These are phyloP conservation scores for Sylvilagus floridanus DNA, from an alignment of 2,797 vertebrate genomes.

Conservation along the genomic window DNA sequence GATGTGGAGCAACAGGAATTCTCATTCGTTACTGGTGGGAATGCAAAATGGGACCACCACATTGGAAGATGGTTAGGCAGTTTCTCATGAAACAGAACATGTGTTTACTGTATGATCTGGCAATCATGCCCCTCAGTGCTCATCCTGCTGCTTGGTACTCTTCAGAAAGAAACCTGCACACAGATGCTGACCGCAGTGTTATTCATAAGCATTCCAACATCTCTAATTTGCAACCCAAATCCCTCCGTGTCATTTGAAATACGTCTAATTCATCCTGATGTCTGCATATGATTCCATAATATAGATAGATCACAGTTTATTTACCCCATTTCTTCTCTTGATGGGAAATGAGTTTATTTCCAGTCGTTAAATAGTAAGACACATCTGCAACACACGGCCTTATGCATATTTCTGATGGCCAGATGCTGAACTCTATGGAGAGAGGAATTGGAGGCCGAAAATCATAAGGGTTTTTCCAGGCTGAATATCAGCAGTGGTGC, in stretches of 20 bases:
- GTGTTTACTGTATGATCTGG: not conserved
- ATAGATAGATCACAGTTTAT: not conserved
- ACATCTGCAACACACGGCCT: not conserved
- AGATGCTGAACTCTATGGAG: not conserved
- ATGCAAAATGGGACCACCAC: not conserved
- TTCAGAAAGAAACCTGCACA: not conserved
- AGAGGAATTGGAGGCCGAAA: conserved; percentile 5
- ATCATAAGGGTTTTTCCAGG: not conserved
- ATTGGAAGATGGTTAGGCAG: not conserved
- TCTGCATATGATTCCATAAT: not conserved
- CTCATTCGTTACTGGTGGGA: not conserved
- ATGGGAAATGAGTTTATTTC: conserved; percentile 20
- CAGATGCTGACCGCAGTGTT: not conserved
- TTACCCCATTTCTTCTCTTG: not conserved
- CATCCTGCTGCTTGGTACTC: not conserved
- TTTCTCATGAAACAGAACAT: not conserved
- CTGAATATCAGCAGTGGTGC: not conserved
- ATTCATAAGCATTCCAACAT: not conserved
- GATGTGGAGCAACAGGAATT: not conserved
- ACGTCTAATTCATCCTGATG: conserved; percentile 23
- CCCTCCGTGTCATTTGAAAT: conserved; percentile 7
- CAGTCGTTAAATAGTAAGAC: not conserved
- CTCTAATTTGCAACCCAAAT: conserved; percentile 34
- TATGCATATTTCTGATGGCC: not conserved
- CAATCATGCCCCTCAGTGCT: not conserved